phyloP scores from a whole-genome alignment of 2,797 vertebrate species.

The Oceanodroma leucorhoa region DNA sequence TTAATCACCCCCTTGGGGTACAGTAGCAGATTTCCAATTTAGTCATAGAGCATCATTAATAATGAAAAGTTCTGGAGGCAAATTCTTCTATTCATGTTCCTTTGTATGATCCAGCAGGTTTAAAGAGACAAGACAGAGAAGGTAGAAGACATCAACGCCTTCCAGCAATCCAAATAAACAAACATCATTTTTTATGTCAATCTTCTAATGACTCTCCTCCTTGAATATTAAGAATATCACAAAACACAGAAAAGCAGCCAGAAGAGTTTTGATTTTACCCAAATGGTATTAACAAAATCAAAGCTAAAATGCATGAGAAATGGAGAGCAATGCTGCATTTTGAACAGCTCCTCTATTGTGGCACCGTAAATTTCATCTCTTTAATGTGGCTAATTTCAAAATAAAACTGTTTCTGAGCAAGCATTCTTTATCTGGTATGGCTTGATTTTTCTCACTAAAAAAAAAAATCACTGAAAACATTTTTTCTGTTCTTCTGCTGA shows the following conservation, averaged over 20 bases:
- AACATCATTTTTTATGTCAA: background rate
- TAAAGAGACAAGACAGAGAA: conserved; percentile 54
- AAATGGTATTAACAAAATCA: background rate
- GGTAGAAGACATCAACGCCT: background rate
- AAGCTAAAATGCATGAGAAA: background rate
- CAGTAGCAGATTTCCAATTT: conserved; percentile 78
- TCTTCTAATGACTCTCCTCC: background rate
- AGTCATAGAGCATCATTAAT: conserved; percentile 78
- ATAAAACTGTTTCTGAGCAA: background rate
- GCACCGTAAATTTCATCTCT: background rate
- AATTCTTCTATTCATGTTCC: conserved; percentile 65
- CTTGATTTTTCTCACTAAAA: background rate
- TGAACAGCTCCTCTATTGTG: background rate
- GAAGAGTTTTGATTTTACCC: background rate
- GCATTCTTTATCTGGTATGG: background rate
- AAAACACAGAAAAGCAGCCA: background rate
- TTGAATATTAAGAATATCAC: background rate
- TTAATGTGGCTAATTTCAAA: background rate
- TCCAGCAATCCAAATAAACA: conserved; percentile 13
- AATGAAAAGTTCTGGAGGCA: conserved; percentile 74
- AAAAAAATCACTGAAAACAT: background rate
- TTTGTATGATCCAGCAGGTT: conserved; percentile 60
- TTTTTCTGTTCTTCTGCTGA: background rate
- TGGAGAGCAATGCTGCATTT: background rate
- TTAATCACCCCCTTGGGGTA: conserved; percentile 80